Evolutionary conservation across 2,113 vertebrate species (phyloP).

Genomic region (Heterochromis multidens): DNA sequence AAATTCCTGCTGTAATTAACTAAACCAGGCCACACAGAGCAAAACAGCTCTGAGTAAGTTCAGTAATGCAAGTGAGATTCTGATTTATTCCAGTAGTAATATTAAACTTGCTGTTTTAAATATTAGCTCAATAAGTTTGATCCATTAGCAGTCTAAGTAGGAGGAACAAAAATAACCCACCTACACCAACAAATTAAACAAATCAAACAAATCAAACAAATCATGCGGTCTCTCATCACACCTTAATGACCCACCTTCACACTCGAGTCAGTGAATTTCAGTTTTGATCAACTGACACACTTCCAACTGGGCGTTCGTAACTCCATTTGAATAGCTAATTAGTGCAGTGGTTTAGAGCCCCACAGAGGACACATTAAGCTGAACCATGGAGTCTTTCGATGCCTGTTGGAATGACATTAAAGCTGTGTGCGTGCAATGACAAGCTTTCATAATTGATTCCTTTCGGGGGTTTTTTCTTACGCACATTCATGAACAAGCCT

Average conservation of each 20-base stretch:
- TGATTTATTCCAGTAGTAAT: neutral
- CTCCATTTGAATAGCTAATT: conserved; percentile 32
- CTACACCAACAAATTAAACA: neutral
- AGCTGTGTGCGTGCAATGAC: conserved; percentile 16
- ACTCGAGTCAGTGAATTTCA: neutral
- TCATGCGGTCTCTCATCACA: neutral
- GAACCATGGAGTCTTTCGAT: conserved; percentile 10
- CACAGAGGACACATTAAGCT: conserved; percentile 38
- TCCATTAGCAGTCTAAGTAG: neutral
- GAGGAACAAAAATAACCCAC: neutral
- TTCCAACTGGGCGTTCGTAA: conserved; percentile 16
- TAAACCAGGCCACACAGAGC: neutral
- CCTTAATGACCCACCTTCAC: neutral
- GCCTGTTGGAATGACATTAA: conserved; percentile 30
- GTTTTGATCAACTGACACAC: conserved; percentile 28
- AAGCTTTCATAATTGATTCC: conserved; percentile 51
- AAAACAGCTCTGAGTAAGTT: neutral
- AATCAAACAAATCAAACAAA: neutral
- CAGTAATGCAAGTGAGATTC: neutral
- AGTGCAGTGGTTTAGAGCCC: conserved; percentile 8
- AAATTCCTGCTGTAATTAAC: neutral
- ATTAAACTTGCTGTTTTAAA: neutral
- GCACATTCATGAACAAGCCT: conserved; percentile 1
- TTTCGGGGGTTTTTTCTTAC: neutral
- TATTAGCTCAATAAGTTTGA: neutral